phyloP scores from a whole-genome alignment of 2,113 vertebrate genomes.

The Phylloscopus trochilus region DNA sequence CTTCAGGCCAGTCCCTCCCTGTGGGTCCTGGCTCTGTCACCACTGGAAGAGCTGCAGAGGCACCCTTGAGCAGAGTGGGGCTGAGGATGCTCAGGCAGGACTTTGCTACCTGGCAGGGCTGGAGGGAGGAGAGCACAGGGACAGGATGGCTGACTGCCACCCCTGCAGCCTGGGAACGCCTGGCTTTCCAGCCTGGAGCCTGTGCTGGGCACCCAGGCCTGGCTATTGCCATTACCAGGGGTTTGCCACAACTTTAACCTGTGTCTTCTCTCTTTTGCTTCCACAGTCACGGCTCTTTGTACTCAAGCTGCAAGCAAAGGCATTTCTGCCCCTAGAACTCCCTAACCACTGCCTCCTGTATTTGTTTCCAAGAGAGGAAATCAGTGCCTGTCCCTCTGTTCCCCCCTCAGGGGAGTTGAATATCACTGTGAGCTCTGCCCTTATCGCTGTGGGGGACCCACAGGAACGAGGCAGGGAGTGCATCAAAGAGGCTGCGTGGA shows the following conservation, averaged over 20 bases:
- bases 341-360: not conserved
- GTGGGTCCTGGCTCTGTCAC: not conserved
- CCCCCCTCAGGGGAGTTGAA: fast-evolving
- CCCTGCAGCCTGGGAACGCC: fast-evolving
- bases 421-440: not conserved
- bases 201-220: not conserved
- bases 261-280: not conserved
- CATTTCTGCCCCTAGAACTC: not conserved
- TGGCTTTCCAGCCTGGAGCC: not conserved
- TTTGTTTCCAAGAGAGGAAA: not conserved
- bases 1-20: not conserved
- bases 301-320: not conserved
- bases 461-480: no score
- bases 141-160: not conserved
- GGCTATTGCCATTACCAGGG: not conserved
- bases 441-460: no score
- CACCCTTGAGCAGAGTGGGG: not conserved
- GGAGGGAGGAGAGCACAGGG: not conserved
- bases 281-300: not conserved
- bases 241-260: not conserved
- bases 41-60: not conserved
- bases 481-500: no score
- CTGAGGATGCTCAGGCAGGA: not conserved
- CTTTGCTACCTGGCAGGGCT: fast-evolving
- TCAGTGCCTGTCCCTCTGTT: not conserved